phyloP scores from a whole-genome alignment of 1,140 invertebrate species.

The Bombus impatiens region DNA sequence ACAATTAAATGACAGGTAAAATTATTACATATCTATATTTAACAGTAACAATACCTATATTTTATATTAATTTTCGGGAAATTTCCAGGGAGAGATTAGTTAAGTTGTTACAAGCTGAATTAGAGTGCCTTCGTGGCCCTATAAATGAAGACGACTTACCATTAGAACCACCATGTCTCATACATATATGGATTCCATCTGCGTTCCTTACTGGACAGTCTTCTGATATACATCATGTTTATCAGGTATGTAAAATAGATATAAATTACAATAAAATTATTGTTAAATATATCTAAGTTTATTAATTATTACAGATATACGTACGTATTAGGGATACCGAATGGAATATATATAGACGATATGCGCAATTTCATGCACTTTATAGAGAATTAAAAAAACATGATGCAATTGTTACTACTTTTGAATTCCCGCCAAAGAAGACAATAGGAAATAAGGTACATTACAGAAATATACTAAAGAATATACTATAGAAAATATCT shows the following conservation, averaged over 20 bases:
- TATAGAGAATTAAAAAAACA: conserved; percentile 92
- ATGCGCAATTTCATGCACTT: conserved; percentile 93
- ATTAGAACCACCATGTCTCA: conserved; percentile 82
- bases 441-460: conserved; percentile 93
- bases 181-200: conserved; percentile 96
- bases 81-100: conserved; percentile 86
- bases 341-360: conserved; percentile 96
- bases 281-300: background rate
- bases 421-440: conserved; percentile 97
- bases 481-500: background rate
- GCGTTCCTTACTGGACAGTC: conserved; percentile 92
- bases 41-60: background rate
- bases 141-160: conserved; percentile 82
- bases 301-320: conserved; percentile 85
- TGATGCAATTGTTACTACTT: conserved; percentile 89
- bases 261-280: background rate
- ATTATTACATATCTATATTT: background rate
- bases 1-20: conserved; percentile 76
- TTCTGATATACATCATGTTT: conserved; percentile 92
- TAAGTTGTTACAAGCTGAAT: conserved; percentile 85
- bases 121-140: conserved; percentile 88
- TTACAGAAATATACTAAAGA: too few relatives aligned
- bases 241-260: conserved; percentile 86
- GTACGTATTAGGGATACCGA: conserved; percentile 93
- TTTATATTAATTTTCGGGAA: background rate